Evolutionary conservation across 2,113 vertebrate species (phyloP), one percentile per base, ranked within the genome.

Genomic region (Heloderma charlesbogerti): DNA sequence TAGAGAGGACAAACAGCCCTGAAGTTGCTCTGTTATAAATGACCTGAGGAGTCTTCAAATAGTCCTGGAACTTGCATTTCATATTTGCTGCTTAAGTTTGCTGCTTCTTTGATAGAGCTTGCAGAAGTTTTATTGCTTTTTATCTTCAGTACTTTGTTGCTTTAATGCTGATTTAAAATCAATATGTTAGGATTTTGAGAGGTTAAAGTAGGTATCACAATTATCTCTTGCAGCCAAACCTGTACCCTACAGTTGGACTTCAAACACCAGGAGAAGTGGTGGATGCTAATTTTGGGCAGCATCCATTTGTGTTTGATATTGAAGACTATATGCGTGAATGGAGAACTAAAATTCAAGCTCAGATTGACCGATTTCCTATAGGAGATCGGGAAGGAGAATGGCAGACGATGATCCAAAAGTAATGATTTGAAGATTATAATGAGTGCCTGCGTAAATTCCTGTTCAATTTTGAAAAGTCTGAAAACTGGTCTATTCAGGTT

Each of bases 381-480:
- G 99, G 98, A 91, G 99, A 99, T 94, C 98, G 98, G 3, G 99
- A 99, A 98, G 99, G 99, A 94, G 99, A 99, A 92, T 99, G 99
- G 99, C 99, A 99, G 96, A 98, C 99, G 91, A 99, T 99, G 98
- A 99, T 99, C 94, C 99, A 99, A 96, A 99, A 99, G 99, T 99
- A 97, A 98, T 98, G 90, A 77, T 86, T 94, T 80, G 54, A 83
- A 48, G 12, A 71, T 80, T 48, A 0, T 69, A 8, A 84, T 88
- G 27, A 69, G 29, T 84, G 40, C 34, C 66, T 84, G 15, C 43
- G 84, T 54, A 29, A n/a, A 86, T 63, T 22, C 45, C 71, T 45
- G 15, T 89, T 40, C 16, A 80, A 63, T 81, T 94, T 91, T 37
- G 25, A 40, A 67, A 67, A 6, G 75, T 20, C 85, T 86, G 45